These are phyloP conservation scores for Alaudala cheleensis DNA, from an alignment of 2,113 vertebrate species.

Conservation along the genomic window DNA sequence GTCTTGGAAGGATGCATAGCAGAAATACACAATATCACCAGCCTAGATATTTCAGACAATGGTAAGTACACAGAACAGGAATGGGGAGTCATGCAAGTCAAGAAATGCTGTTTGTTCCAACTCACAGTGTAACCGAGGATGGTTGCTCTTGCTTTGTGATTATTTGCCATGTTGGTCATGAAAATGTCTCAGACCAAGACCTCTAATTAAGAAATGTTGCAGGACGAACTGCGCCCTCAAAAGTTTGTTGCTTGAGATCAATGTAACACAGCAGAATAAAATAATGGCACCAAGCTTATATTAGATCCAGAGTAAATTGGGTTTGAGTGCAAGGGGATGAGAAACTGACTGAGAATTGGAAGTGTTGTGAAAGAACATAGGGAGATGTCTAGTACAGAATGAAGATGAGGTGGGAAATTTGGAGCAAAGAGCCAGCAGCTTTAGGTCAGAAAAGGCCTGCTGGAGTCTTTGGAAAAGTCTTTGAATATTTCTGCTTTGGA, in stretches of 20 bases:
- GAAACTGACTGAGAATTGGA: neutral
- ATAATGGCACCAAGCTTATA: neutral
- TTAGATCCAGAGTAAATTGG: neutral
- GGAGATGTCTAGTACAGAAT: neutral
- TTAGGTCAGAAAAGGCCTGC: neutral
- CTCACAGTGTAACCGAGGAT: neutral
- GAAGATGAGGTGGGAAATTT: neutral
- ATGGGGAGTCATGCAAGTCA: neutral
- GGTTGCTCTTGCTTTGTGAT: neutral
- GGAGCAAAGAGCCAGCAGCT: neutral
- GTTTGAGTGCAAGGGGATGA: neutral
- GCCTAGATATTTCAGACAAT: slow-evolving; percentile 95
- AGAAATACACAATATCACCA: slow-evolving; percentile 96
- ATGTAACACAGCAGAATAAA: neutral
- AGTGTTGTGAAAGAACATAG: neutral
- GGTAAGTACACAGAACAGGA: slow-evolving; percentile 77
- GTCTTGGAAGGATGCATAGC: slow-evolving; percentile 97
- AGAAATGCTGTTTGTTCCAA: neutral
- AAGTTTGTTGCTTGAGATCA: neutral
- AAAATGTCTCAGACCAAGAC: neutral
- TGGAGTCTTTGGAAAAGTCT: neutral
- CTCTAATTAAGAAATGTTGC: neutral
- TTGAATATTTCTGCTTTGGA: neutral
- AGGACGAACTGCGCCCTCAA: neutral
- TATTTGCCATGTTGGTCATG: neutral